These are phyloP conservation scores for Trididemnum nubilum DNA, from an alignment of 23 tunicate genomes.

Conservation along the genomic window DNA sequence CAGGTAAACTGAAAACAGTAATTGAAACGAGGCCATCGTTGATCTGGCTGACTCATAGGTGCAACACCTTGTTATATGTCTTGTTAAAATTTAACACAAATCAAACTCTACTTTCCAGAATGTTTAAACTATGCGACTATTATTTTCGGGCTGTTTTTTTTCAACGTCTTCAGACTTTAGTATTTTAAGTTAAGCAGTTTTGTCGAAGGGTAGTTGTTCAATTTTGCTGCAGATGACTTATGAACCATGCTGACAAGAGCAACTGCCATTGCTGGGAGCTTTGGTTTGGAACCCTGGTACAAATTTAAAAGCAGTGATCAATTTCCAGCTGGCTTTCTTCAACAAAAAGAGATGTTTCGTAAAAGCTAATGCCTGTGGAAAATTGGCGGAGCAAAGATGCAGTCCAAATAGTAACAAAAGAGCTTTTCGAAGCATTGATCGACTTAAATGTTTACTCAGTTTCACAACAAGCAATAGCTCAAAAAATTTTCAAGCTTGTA, in stretches of 20 bases:
- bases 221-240: not conserved
- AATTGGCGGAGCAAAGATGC: not conserved
- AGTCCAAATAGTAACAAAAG: slow-evolving; percentile 16
- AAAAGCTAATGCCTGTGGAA: not conserved
- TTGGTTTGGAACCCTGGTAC: no score
- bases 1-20: no score
- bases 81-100: no score
- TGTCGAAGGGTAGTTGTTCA: not conserved
- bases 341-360: slow-evolving; percentile 2
- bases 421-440: slow-evolving; percentile 19
- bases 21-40: no score
- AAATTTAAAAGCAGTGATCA: no score
- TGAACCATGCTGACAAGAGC: not conserved
- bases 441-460: slow-evolving; percentile 15
- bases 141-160: not conserved
- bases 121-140: no score
- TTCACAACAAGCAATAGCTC: not conserved
- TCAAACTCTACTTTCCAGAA: no score
- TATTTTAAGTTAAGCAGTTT: not conserved
- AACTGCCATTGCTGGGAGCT: not conserved
- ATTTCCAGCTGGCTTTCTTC: no score
- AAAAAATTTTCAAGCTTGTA: not conserved
- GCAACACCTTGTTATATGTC: no score
- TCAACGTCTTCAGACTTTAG: not conserved
- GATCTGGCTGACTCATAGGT: no score